phyloP scores from a whole-genome alignment of 2,113 vertebrate species.

The Anseranas semipalmata region DNA sequence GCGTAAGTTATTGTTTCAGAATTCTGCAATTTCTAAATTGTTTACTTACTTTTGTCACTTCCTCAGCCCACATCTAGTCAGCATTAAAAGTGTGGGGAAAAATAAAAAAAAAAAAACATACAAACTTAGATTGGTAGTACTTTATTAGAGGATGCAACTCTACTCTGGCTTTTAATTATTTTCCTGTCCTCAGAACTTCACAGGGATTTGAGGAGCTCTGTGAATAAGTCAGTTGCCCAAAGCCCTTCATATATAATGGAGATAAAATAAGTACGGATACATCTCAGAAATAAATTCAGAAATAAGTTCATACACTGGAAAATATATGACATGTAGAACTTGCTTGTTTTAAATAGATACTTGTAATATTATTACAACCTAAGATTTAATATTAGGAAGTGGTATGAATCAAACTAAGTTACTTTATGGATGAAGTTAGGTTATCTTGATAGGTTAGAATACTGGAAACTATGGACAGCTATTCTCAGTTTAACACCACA shows the following conservation, averaged over 20 bases:
- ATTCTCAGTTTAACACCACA: not conserved
- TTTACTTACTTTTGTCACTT: conserved; percentile 96
- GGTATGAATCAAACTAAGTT: not conserved
- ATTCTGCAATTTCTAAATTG: conserved; percentile 62
- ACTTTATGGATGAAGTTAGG: not conserved
- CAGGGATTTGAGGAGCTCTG: not conserved
- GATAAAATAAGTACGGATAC: not conserved
- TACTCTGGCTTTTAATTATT: not conserved
- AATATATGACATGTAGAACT: not conserved
- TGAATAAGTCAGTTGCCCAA: not conserved
- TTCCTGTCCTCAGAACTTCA: not conserved
- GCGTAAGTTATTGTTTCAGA: conserved; percentile 32
- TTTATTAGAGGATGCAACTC: not conserved
- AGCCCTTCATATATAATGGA: not conserved
- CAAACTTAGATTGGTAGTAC: conserved; percentile 29
- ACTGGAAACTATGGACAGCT: conserved; percentile 13
- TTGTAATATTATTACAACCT: not conserved
- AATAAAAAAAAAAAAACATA: conserved; percentile 41
- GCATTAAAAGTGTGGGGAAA: conserved; percentile 79
- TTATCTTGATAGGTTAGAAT: not conserved
- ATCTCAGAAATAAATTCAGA: not conserved
- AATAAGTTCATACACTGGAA: not conserved
- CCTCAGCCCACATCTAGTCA: conserved; percentile 94
- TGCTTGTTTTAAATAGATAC: not conserved
- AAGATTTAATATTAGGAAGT: conserved; percentile 5